Percentiles rank a stretch among this genome's conserved stretches.
Evolutionary conservation across 1,140 invertebrate genomes (phyloP).

Genomic region (Trichogramma pretiosum): DNA sequence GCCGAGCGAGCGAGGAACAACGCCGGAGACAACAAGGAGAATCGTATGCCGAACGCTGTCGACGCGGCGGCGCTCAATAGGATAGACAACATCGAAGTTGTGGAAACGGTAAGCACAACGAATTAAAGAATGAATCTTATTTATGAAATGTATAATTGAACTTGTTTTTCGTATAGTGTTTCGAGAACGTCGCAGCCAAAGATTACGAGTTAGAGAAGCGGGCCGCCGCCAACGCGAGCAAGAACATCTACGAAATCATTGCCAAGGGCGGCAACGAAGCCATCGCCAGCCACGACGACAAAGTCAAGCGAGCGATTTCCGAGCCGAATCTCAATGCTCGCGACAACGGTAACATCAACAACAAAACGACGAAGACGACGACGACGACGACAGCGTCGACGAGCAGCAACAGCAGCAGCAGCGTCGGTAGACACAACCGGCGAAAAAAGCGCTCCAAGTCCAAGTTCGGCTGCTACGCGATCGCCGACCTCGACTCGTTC

Average conservation of each 20-base stretch:
- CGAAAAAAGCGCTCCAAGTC: slow-evolving; percentile 29
- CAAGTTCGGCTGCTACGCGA: slow-evolving; percentile 64
- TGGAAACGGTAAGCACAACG: slow-evolving; percentile 17
- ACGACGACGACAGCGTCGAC: slow-evolving; percentile 26
- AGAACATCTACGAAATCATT: too few relatives aligned
- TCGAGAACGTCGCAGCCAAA: slow-evolving; percentile 10
- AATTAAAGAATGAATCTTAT: too few relatives aligned
- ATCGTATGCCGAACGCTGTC: too few relatives aligned
- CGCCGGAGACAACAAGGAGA: slow-evolving; percentile 23
- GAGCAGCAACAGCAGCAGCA: slow-evolving; percentile 30
- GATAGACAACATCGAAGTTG: slow-evolving; percentile 26
- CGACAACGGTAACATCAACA: slow-evolving; percentile 24
- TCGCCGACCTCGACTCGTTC: slow-evolving; percentile 64
- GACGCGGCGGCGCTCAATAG: slow-evolving; percentile 21
- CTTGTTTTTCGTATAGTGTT: too few relatives aligned
- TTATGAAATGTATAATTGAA: too few relatives aligned
- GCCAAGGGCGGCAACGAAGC: slow-evolving; percentile 7
- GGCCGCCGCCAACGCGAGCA: too few relatives aligned
- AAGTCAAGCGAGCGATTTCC: slow-evolving; percentile 33
- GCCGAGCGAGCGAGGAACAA: slow-evolving; percentile 16
- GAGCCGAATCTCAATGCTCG: slow-evolving; percentile 30
- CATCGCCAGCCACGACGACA: slow-evolving; percentile 19
- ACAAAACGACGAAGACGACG: slow-evolving; percentile 20
- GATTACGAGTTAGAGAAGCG: slow-evolving; percentile 20
- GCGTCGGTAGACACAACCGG: slow-evolving; percentile 28